Conservation (phyloP, 1,140 invertebrate genomes). For the Hormaphis cornu region DNA sequence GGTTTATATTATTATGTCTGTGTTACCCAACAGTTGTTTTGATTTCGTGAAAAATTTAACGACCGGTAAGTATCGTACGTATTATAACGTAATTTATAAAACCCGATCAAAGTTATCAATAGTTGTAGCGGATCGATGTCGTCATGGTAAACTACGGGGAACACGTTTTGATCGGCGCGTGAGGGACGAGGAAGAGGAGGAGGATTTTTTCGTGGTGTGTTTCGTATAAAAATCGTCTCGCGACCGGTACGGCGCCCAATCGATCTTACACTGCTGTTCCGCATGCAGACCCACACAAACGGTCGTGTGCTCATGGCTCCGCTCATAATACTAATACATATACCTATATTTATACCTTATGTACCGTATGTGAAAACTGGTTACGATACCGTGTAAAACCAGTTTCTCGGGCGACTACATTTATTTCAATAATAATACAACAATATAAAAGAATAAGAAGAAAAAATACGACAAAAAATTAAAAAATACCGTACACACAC, state of each 20-base stretch:
- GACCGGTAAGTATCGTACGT: too few relatives aligned
- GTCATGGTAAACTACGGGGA: too few relatives aligned
- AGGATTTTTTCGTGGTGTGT: neutral
- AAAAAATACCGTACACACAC: neutral
- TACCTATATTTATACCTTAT: too few relatives aligned
- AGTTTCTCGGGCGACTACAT: constrained; percentile 14
- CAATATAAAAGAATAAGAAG: neutral
- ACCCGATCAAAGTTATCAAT: too few relatives aligned
- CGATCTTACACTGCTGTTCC: neutral
- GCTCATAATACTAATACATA: too few relatives aligned
- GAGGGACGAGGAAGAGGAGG: neutral
- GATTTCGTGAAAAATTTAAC: too few relatives aligned
- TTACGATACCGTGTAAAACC: constrained; percentile 23
- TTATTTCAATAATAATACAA: neutral
- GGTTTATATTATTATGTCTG: too few relatives aligned
- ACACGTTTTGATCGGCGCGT: too few relatives aligned
- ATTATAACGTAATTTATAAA: too few relatives aligned
- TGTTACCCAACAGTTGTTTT: too few relatives aligned
- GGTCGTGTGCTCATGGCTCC: too few relatives aligned
- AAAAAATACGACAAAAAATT: neutral
- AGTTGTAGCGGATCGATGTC: too few relatives aligned
- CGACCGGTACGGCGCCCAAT: constrained; percentile 13
- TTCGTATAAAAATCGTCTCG: neutral
- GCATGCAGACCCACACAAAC: neutral
- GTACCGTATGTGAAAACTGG: constrained; percentile 21